Base-by-base conservation (phyloP, 2,113 vertebrate species). In the Xenopus borealis region DNA sequence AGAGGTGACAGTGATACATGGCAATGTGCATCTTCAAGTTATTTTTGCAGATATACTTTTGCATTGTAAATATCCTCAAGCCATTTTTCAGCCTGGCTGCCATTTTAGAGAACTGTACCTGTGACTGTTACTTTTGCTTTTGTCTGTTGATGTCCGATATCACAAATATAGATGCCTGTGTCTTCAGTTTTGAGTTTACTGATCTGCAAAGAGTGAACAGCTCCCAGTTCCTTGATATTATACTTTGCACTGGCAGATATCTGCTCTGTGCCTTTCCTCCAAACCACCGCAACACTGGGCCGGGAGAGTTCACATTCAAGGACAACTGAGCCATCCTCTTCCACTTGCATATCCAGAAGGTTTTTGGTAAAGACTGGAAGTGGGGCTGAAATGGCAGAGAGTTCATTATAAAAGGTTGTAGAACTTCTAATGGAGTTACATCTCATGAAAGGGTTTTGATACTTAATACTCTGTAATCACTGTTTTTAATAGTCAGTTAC, bases 111-210 rank as follows among this genome's bases (percentile, higher is more conserved):
- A 7, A 27, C 16, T 40, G 19, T 74, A 92, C 90, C 90, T 93
- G 91, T 90, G 12, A 94, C 85, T 4, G 83, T 89, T 65, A 95
- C 47, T 10, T 82, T 82, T n/a, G 92, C 91, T 46, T 85, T 81
- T 0, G 80, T 91, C 80, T 87, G 89, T 67, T 86, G 86, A 0
- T 91, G 88, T 44, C 90, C 89, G 1, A 88, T 87, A 52, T 92
- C 88, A 45, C 92, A 94, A 12, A 76, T 86, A 71, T 92, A 94
- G 75, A 92, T 89, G 8, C 90, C 92, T 12, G 84, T 85, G 47
- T 94, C 91, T 70, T 86, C 89, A 12, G 80, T 64, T 17, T 82
- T 86, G 33, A 91, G 58, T 53, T 85, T 80, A 80, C 85, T 50
- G 80, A 95, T 84, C 45, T 87, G 80, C 76, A 92, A 82, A 23